A percentile compares a stretch with the other conserved stretches of the same genome.
These are phyloP conservation scores for Neodiprion fabricii DNA, from an alignment of 1,140 invertebrate species.

Conservation along the genomic window DNA sequence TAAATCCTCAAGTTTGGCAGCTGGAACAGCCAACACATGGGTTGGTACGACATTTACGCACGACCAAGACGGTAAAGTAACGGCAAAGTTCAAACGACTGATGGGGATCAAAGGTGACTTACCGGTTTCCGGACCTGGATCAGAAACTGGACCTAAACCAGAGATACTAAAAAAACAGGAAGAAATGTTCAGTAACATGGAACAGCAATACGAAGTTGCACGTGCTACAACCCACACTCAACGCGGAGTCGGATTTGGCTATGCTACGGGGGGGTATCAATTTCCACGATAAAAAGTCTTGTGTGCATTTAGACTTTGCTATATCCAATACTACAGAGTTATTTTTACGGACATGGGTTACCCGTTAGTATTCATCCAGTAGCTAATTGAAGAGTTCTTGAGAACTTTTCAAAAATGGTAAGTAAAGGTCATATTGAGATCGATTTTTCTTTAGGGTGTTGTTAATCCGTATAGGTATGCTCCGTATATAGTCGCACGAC, in stretches of 20 bases:
- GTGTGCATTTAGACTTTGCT: neutral
- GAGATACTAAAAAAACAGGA: conserved; percentile 84
- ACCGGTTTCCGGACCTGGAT: conserved; percentile 35
- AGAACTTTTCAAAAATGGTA: neutral
- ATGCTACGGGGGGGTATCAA: conserved; percentile 60
- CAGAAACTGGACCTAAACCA: conserved; percentile 51
- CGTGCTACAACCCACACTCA: conserved; percentile 93
- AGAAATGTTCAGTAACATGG: conserved; percentile 90
- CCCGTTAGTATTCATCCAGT: neutral
- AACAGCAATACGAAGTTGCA: conserved; percentile 94
- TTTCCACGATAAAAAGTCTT: conserved; percentile 53
- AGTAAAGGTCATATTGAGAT: neutral
- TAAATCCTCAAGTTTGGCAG: conserved; percentile 39
- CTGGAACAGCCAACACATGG: conserved; percentile 73
- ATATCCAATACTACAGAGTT: neutral
- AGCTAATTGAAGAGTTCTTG: neutral
- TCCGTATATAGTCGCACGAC: too few relatives aligned
- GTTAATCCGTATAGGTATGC: too few relatives aligned
- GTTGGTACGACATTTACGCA: conserved; percentile 84
- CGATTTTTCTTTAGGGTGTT: too few relatives aligned
- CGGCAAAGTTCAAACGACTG: conserved; percentile 92
- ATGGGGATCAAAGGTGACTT: conserved; percentile 89
- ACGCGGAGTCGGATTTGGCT: conserved; percentile 89
- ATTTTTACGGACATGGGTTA: neutral
- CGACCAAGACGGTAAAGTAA: conserved; percentile 88